Evolutionary conservation across 2,797 vertebrate genomes (phyloP), one percentile per base, ranked within the genome.

Genomic region (Chloroceryle amazona): DNA sequence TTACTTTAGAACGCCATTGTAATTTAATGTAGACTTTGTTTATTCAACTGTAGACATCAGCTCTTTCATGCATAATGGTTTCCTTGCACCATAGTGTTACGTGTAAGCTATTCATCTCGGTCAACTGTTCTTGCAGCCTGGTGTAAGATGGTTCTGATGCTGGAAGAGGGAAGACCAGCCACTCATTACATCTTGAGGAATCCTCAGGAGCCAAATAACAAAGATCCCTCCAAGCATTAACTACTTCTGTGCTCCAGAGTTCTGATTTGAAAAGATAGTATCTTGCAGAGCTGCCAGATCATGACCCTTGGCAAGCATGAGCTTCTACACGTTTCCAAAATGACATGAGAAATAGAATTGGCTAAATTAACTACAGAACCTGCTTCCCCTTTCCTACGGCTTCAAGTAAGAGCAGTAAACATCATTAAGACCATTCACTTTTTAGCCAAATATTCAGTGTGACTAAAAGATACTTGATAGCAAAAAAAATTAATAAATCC

Each of bases 281-380:
- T 78, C 51, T 87, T 92, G 62, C 51, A 81, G 78, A 89, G 37
- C 63, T 94, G 71, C 93, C 81, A 95, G 90, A 84, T 73, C 74
- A 25, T 84, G 71, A 92, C 44, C 51, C 81, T 95, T 85, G 93
- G 71, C 83, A 94, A 84, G 39, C 35, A 9, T 2, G 11, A 89
- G 22, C 33, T 89, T 76, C 76, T 54, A 17, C 23, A 39, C 1
- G 0, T 75, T 90, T 78, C 83, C 39, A 73, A 92, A 95, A 84
- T 33, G 5, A 47, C 29, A 33, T 12, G 20, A 86, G 80, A 94
- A 95, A 28, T 62, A 79, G 89, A 89, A 90, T 55, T 39, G 58
- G n/a, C 70, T 79, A 22, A 89, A 90, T 78, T 60, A 84, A 66
- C 52, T 7, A 14, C 31, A 29, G 60, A 86, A 70, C 66, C 70